Conservation (phyloP, 2,113 vertebrate genomes). For the Theristicus caerulescens region DNA sequence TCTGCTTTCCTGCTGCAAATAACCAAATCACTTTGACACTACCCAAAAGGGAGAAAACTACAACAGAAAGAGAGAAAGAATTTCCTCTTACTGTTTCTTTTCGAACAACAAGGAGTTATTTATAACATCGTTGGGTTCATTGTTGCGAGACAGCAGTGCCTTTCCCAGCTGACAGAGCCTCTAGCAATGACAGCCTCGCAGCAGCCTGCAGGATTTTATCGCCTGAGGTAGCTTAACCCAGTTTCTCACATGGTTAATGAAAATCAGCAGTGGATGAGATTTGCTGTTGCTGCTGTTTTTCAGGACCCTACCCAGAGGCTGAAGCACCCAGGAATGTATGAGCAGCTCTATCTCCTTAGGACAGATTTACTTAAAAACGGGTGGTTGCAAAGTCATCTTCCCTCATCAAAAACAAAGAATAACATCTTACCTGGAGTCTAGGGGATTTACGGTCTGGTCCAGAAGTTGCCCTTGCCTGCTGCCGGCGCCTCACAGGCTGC, state of each 20-base stretch:
- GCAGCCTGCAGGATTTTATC: not conserved
- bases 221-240: constrained; percentile 32
- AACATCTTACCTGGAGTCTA: not conserved
- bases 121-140: not conserved
- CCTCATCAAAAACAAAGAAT: not conserved
- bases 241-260: constrained; percentile 1
- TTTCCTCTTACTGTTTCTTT: not conserved
- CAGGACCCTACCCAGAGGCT: rapidly evolving
- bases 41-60: not conserved
- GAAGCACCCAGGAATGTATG: not conserved
- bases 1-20: not conserved
- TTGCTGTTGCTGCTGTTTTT: not conserved
- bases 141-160: not conserved
- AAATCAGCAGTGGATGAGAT: not conserved
- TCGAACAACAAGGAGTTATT: rapidly evolving
- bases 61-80: not conserved
- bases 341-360: not conserved
- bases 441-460: not conserved
- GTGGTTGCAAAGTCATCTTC: not conserved
- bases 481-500: not conserved
- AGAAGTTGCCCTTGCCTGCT: not conserved
- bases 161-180: not conserved
- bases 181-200: not conserved
- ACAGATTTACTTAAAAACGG: not conserved
- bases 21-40: not conserved